A percentile compares a stretch with the other conserved stretches of the same genome.
Evolutionary conservation across 2,888 invertebrate genomes (phyloP).

Genomic region (Colletes collaris): DNA sequence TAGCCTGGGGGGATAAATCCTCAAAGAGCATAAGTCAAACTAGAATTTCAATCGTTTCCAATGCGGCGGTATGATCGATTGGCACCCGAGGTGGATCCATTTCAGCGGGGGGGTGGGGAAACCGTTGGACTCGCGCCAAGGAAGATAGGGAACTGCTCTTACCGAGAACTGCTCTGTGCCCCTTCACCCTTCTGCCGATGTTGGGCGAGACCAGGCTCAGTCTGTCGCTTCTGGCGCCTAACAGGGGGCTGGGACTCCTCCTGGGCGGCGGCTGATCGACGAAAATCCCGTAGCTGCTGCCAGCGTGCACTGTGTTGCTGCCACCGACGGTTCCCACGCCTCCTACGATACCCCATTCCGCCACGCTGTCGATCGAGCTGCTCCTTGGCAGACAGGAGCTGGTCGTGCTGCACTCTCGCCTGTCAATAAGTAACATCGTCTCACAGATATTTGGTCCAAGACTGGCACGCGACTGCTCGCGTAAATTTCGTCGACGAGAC

Average conservation of each 20-base stretch:
- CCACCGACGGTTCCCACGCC: constrained; percentile 81
- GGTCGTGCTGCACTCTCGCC: constrained; percentile 76
- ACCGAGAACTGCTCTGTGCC: constrained; percentile 90
- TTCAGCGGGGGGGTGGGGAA: background rate
- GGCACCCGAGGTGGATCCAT: constrained; percentile 1
- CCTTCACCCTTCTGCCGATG: constrained; percentile 90
- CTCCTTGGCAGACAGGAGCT: constrained; percentile 86
- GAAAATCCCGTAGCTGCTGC: constrained; percentile 81
- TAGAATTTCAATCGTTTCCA: background rate
- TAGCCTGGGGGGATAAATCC: constrained; percentile 20
- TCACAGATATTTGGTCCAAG: background rate
- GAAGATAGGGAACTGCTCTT: constrained; percentile 77
- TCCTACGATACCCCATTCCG: constrained; percentile 76
- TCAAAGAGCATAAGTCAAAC: background rate
- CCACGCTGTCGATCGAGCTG: constrained; percentile 88
- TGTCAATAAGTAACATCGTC: constrained; percentile 49
- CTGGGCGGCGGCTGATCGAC: constrained; percentile 77
- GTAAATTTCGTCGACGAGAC: background rate
- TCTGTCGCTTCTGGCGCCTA: constrained; percentile 84
- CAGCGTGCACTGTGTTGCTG: constrained; percentile 71
- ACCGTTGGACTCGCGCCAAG: background rate
- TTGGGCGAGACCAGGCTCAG: constrained; percentile 89
- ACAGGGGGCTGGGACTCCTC: constrained; percentile 82
- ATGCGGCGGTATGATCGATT: background rate
- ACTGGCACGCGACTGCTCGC: background rate